A percentile compares a stretch with the other conserved stretches of the same genome.
phyloP scores from a whole-genome alignment of 2,888 invertebrate species.

The Augiades crinisus region DNA sequence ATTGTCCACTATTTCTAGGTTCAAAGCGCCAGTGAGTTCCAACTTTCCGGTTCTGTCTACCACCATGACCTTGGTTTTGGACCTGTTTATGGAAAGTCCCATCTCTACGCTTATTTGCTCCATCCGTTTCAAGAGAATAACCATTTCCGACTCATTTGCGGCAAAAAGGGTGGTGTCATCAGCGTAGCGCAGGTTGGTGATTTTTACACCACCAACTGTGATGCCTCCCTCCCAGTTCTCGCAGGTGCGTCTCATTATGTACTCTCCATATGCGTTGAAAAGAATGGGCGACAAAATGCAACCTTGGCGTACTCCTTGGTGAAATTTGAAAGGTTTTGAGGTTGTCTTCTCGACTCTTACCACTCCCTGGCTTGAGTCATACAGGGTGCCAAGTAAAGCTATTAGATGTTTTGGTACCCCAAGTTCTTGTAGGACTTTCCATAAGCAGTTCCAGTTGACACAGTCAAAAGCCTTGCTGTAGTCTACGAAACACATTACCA shows the following conservation, averaged over 20 bases:
- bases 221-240: slow-evolving; percentile 4
- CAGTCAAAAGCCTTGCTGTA: slow-evolving; percentile 16
- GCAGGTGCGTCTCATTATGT: not conserved
- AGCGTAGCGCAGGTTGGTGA: slow-evolving; percentile 29
- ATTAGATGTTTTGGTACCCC: slow-evolving; percentile 1
- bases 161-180: slow-evolving; percentile 32
- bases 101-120: slow-evolving; percentile 13
- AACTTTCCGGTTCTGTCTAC: slow-evolving; percentile 6
- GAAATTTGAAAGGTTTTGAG: not conserved
- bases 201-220: slow-evolving; percentile 7
- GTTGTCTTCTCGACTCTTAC: not conserved
- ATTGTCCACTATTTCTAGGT: not conserved
- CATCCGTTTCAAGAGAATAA: slow-evolving; percentile 12
- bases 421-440: not conserved
- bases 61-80: slow-evolving; percentile 26
- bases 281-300: slow-evolving; percentile 15
- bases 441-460: slow-evolving; percentile 3
- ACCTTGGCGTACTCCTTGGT: not conserved
- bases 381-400: not conserved
- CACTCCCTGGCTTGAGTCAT: not conserved
- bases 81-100: slow-evolving; percentile 24
- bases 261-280: slow-evolving; percentile 20
- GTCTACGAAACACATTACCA: slow-evolving; percentile 15
- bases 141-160: slow-evolving; percentile 17
- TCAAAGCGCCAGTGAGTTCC: not conserved